Evolutionary conservation across 2,888 invertebrate species (phyloP).

Genomic region (Tetragonisca angustula): DNA sequence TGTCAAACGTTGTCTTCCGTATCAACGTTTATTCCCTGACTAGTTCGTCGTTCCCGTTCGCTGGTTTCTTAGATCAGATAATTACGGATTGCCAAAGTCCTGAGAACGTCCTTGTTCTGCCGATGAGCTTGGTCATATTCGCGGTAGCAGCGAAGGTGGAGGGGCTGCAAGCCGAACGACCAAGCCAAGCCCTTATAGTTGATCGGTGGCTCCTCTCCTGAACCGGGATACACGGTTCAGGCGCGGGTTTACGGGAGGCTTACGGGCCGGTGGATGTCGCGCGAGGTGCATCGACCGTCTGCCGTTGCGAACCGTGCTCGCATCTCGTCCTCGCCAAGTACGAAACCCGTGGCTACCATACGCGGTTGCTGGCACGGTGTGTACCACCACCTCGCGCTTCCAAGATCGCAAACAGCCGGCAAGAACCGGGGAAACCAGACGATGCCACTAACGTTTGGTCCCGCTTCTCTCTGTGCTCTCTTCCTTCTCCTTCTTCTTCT

Average conservation of each 20-base stretch:
- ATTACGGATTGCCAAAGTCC: not conserved
- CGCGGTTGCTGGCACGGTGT: conserved; percentile 68
- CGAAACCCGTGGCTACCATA: conserved; percentile 78
- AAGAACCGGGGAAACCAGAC: conserved; percentile 82
- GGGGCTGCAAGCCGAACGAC: conserved; percentile 33
- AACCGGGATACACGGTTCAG: conserved; percentile 2
- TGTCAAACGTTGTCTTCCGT: not conserved
- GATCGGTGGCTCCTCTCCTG: conserved; percentile 28
- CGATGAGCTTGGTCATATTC: conserved; percentile 12
- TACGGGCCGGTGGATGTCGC: conserved; percentile 33
- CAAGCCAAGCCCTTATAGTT: conserved; percentile 53
- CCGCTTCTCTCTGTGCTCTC: conserved; percentile 11
- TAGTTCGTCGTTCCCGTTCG: not conserved
- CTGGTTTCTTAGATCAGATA: not conserved
- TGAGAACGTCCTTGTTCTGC: conserved; percentile 53
- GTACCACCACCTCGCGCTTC: conserved; percentile 68
- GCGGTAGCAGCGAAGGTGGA: conserved; percentile 51
- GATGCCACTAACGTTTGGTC: conserved; percentile 57
- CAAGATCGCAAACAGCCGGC: conserved; percentile 77
- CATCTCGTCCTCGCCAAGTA: conserved; percentile 78
- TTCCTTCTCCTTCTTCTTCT: conserved; percentile 3
- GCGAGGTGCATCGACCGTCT: conserved; percentile 78
- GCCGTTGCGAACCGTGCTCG: conserved; percentile 60
- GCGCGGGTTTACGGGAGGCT: conserved; percentile 13
- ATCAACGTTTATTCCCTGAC: not conserved